These are phyloP conservation scores for Cyprinodon variegatus DNA, from an alignment of 2,113 vertebrate species.

Conservation along the genomic window DNA sequence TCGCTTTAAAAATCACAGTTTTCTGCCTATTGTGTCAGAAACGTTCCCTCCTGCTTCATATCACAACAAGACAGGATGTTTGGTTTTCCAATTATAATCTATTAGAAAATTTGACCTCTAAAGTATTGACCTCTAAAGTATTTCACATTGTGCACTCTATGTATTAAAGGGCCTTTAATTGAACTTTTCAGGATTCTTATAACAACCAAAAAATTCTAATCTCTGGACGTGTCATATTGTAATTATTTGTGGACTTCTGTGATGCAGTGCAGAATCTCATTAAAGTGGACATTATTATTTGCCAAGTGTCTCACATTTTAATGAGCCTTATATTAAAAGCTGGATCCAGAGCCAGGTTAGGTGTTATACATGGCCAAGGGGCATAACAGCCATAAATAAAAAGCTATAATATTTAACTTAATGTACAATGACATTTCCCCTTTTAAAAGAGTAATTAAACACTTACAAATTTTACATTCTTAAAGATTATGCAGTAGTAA, in stretches of 20 bases:
- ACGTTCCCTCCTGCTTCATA: too few species aligned
- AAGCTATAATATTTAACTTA: conserved; percentile 7
- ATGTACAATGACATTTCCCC: conserved; percentile 1
- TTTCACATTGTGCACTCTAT: too few species aligned
- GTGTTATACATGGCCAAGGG: conserved; percentile 20
- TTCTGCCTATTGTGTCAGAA: too few species aligned
- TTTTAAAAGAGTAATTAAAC: not conserved
- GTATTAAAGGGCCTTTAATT: not conserved
- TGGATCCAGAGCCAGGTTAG: conserved; percentile 40
- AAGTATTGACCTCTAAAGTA: too few species aligned
- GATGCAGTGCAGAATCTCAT: not conserved
- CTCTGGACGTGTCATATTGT: not conserved
- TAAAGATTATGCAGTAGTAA: not conserved
- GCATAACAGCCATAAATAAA: conserved; percentile 3
- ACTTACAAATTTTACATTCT: not conserved
- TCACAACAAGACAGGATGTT: not conserved
- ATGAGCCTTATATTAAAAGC: conserved; percentile 43
- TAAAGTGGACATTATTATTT: conserved; percentile 21
- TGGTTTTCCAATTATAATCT: not conserved
- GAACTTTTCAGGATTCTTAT: not conserved
- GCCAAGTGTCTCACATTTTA: conserved; percentile 52
- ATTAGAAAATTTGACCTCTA: too few species aligned
- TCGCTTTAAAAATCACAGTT: too few species aligned
- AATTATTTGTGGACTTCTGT: conserved; percentile 20
- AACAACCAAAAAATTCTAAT: conserved; percentile 2